Evolutionary conservation across 2,888 invertebrate genomes (phyloP), one percentile per base, ranked within the genome.

Genomic region (Stenoptilia bipunctidactyla): DNA sequence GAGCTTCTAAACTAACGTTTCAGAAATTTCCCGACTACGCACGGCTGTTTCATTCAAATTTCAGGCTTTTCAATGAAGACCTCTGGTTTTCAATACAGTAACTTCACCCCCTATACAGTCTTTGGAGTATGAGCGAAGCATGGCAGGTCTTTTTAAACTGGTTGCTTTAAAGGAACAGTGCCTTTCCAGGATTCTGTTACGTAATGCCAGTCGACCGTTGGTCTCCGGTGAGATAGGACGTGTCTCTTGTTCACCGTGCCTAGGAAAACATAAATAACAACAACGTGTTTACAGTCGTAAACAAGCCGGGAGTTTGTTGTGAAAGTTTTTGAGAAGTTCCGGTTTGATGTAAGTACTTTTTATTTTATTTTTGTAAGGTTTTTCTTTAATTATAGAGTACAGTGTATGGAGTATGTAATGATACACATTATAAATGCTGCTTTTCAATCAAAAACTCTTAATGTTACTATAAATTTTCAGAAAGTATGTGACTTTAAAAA

Each of bases 241-340:
- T 64, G 49, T 44, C 42, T 45, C 41, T 49, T 42, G 51, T 42
- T 47, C 36, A 41, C 43, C 38, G 43, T 52, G 42, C 42, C 40
- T 40, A 41, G 53, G 46, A 58, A 56, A 68, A 70, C 55, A 79
- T 77, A 82, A 82, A 82, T 66, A 80, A 77, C 77, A 82, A 79
- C 77, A 80, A 68, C 79, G 68, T 82, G 72, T 74, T 76, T 75
- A 64, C 52, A 53, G 55, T 59, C 80, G 82, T 82, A 77, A 79
- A 82, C 77, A 80, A 71, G 54, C 41, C 45, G 39, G 30, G 40
- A 44, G 45, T 55, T 63, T 53, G 52, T 51, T 54, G 40, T 50
- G 51, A 56, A 61, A 55, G 59, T 58, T 47, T 36, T 44, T 50
- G 44, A 34, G 40, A 43, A 45, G 42, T 42, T 48, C 47, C 27